These are phyloP conservation scores for Lerista edwardsae DNA, from an alignment of 2,797 vertebrate genomes.

Conservation along the genomic window DNA sequence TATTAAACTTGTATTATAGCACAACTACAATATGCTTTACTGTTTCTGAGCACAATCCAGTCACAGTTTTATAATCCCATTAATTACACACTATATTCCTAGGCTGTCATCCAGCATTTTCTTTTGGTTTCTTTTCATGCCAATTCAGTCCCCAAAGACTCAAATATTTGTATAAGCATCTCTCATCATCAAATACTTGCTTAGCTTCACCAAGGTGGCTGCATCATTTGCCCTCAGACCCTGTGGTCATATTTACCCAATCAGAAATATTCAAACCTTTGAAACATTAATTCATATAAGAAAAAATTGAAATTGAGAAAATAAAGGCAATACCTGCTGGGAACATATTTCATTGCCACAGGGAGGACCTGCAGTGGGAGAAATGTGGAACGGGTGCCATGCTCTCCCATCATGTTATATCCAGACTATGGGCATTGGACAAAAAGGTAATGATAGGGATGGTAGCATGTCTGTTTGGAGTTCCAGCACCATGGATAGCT, in stretches of 20 bases:
- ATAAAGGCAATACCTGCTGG: neutral
- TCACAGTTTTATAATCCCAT: neutral
- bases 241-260: neutral
- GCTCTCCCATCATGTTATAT: neutral
- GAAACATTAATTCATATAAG: neutral
- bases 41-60: neutral
- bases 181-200: too few species aligned
- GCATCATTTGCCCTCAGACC: neutral
- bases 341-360: neutral
- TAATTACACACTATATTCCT: neutral
- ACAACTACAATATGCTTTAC: neutral
- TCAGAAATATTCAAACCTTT: neutral
- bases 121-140: too few species aligned
- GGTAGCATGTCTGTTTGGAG: too few species aligned
- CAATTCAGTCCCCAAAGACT: too few species aligned
- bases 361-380: neutral
- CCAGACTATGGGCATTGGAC: too few species aligned
- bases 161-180: too few species aligned
- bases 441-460: too few species aligned
- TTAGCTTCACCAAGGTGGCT: neutral
- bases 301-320: neutral
- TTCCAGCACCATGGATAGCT: too few species aligned
- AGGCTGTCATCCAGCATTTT: too few species aligned
- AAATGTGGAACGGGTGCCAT: neutral
- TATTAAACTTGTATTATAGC: neutral